Base-by-base conservation (phyloP, 2,113 vertebrate species). In the Ia io region DNA sequence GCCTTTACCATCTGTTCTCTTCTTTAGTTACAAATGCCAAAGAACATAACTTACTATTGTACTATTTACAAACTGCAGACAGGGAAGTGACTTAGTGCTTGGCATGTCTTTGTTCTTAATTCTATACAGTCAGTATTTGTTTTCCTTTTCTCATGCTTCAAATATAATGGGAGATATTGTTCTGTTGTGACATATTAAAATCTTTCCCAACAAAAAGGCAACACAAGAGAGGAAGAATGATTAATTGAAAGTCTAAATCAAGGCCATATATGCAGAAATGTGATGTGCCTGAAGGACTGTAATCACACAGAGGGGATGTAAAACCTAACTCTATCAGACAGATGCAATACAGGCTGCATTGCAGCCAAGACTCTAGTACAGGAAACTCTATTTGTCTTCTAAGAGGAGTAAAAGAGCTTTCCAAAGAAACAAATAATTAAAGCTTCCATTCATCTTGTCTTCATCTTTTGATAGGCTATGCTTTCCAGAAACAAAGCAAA, bases 1-100 rank as follows among this genome's bases (percentile, higher is more conserved):
- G 63, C 59, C 49, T 93, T 96, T 90, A 35, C 94, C 96, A 96
- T 97, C 95, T 97, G 88, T 77, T 96, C 69, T 86, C 59, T 94
- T 78, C 94, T 96, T 94, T 70, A 93, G 44, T 87, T 94, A 85
- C 30, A 96, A 95, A 95, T 96, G 92, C 65, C 90, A 92, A 82
- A 93, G 90, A 88, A 91, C 77, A 84, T 84, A 94, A 94, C 73
- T 96, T 88, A 95, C 49, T 83, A 63, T 76, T 90, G 77, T 95
- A 88, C 73, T 95, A 93, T 95, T 96, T 97, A 86, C 37, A 95
- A 51, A 88, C 47, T 71, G 23, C 88, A 95, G 49, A 74, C 74
- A 78, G 76, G 59, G 65, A 87, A 87, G 47, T 49, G 71, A 84
- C 91, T 95, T 93, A 79, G 40, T 88, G 49, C 28, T 94, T 88